A percentile compares a stretch with the other conserved stretches of the same genome.
Evolutionary conservation across 2,888 invertebrate species (phyloP).

Genomic region (Meandrusa payeni): DNA sequence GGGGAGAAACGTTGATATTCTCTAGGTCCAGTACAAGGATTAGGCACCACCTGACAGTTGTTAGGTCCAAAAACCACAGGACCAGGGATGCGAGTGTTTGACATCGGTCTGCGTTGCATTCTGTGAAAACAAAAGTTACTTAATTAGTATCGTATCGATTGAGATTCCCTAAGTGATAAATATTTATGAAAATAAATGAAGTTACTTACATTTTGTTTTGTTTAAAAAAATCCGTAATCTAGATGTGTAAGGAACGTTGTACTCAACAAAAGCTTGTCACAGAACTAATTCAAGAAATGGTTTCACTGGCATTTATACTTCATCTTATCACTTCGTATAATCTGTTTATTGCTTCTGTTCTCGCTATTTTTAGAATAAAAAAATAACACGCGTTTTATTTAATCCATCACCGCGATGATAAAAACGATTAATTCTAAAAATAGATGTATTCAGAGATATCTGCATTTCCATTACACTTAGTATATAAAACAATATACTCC

Average conservation of each 20-base stretch:
- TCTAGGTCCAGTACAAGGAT: conserved; percentile 4
- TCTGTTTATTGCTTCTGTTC: background rate
- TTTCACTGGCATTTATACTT: conserved; percentile 3
- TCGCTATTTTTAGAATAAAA: conserved; percentile 1
- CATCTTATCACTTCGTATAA: conserved; percentile 1
- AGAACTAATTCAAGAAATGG: background rate
- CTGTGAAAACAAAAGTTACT: background rate
- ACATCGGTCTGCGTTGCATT: conserved; percentile 1
- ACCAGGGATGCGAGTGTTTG: conserved; percentile 4
- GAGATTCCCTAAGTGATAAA: no score
- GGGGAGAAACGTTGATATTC: conserved; percentile 1
- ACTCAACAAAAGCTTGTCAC: background rate
- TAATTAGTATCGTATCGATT: background rate
- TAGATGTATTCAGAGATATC: no score
- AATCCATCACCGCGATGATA: no score
- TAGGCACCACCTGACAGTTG: background rate
- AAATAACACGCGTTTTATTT: background rate
- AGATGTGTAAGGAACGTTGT: no score
- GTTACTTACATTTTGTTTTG: no score
- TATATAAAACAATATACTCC: no score
- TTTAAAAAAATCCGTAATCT: no score
- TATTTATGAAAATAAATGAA: background rate
- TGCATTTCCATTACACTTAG: no score
- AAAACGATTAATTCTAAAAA: no score
- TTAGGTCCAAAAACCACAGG: conserved; percentile 1